Base-by-base conservation (phyloP, 1,140 invertebrate genomes). In the Dreissena polymorpha region DNA sequence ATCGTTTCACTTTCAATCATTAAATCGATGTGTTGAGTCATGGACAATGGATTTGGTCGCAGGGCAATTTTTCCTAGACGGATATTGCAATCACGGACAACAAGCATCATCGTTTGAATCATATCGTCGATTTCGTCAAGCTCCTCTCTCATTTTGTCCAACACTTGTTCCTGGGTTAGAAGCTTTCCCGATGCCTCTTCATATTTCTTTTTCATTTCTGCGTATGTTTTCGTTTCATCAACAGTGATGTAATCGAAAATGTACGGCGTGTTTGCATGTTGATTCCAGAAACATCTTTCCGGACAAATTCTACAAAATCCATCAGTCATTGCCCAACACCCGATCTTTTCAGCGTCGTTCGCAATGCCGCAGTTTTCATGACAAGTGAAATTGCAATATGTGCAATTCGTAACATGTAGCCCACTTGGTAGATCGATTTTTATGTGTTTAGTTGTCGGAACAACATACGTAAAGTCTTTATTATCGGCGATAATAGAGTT, bases 331-430 rank as follows among this genome's bases (percentile, higher is more conserved):
- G 82, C 82, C 13, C 21, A 12, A 51, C 82, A 84, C 10, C 29
- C 49, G n/a, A 18, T 13, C n/a, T 77, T 84, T 10, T 60, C 39
- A 21, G 6, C 39, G 65, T 77, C 82, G 10, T 77, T 65, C 5
- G 27, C n/a, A 64, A 27, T 53, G 0, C 0, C 0, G 57, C 86
- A 87, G 0, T 57, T 73, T 57, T 60, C 29, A 60, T 87, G 86
- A 57, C 86, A 87, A 10, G 86, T 87, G 25, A 27, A 74, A 77
- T 87, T 84, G 55, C 86, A 87, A 57, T 49, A 57, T 1, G 76
- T 25, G 39, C 86, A 87, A 53, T 87, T 87, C 0, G 85, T 87
- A 13, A 87, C 81, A 64, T 75, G 74, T 53, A 68, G 23, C 0
- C 85, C 75, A 10, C 29, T 39, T 23, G 49, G 23, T 27, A 86